Evolutionary conservation across 2,797 vertebrate species (phyloP), one percentile per base, ranked within the genome.

Genomic region (Hozukius guyotensis): DNA sequence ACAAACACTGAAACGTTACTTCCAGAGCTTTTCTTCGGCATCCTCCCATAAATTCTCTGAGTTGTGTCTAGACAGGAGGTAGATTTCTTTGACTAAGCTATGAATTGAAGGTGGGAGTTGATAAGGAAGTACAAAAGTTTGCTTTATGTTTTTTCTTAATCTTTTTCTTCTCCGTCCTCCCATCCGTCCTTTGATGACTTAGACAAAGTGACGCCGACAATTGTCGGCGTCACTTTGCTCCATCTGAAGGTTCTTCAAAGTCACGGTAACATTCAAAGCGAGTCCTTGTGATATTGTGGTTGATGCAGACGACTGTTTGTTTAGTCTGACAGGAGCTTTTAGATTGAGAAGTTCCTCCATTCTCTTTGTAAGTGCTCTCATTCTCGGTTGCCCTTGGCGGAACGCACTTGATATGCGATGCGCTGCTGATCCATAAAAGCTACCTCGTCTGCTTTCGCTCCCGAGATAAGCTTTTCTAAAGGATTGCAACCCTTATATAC

Each of bases 351-450:
- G 56, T 72, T 90, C 55, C 38, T 65, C 25, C 22, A 1, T 49
- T 75, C 46, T 62, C 36, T 78, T 62, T 62, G 59, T 74, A 61
- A 78, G 36, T 16, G 65, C 67, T 75, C 71, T 77, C 34, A 14
- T 78, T 71, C 56, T 14, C 4, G 9, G 38, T 29, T 52, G 84
- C 27, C 89, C 82, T 89, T 84, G 74, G 8, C 52, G 57, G 62
- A 78, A 64, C 64, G n/a, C 69, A 71, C 78, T 85, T 87, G 77
- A 77, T 83, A 78, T 84, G 80, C 56, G 7, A 29, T 32, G 22
- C 22, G 67, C 63, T 73, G 24, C 85, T 36, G 70, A 77, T 78
- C n/a, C 57, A 57, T 81, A 77, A 82, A 85, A 84, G 59, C 68
- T 20, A 64, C 22, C 59, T 67, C 14, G 24, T 12, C 18, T 36